Evolutionary conservation across 2,888 invertebrate species (phyloP).

Genomic region (Hydroisotoma schaefferi): DNA sequence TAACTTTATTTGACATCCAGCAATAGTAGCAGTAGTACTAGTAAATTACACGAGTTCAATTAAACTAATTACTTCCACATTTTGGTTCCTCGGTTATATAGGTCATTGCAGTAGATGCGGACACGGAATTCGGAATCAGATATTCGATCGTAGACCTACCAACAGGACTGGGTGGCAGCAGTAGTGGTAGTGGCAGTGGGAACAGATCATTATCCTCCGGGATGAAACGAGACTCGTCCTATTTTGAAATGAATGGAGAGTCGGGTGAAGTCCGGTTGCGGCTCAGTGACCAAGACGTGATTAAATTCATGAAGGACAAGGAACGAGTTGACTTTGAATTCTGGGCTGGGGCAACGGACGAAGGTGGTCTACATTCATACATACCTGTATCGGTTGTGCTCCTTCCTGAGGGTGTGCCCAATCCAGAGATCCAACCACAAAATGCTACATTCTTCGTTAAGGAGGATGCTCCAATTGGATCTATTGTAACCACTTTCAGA

Average conservation of each 20-base stretch:
- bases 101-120: slow-evolving; percentile 71
- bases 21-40: too few relatives aligned
- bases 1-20: too few relatives aligned
- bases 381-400: slow-evolving; percentile 47
- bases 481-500: slow-evolving; percentile 52
- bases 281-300: slow-evolving; percentile 44
- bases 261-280: slow-evolving; percentile 69
- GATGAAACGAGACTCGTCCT: slow-evolving; percentile 54
- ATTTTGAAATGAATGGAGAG: slow-evolving; percentile 70
- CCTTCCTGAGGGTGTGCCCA: slow-evolving; percentile 41
- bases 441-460: slow-evolving; percentile 48
- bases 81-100: too few relatives aligned
- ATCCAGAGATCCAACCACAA: slow-evolving; percentile 47
- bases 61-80: too few relatives aligned
- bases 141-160: slow-evolving; percentile 71
- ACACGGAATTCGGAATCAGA: slow-evolving; percentile 68
- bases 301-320: slow-evolving; percentile 42
- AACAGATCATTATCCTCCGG: slow-evolving; percentile 56
- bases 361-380: slow-evolving; percentile 46
- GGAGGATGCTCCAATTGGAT: slow-evolving; percentile 54
- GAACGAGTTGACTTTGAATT: slow-evolving; percentile 46
- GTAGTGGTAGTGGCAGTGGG: slow-evolving; percentile 7
- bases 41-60: too few relatives aligned
- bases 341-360: slow-evolving; percentile 47
- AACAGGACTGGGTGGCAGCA: not conserved